Base-by-base conservation (phyloP, 2,797 vertebrate species). In the Iguana delicatissima region DNA sequence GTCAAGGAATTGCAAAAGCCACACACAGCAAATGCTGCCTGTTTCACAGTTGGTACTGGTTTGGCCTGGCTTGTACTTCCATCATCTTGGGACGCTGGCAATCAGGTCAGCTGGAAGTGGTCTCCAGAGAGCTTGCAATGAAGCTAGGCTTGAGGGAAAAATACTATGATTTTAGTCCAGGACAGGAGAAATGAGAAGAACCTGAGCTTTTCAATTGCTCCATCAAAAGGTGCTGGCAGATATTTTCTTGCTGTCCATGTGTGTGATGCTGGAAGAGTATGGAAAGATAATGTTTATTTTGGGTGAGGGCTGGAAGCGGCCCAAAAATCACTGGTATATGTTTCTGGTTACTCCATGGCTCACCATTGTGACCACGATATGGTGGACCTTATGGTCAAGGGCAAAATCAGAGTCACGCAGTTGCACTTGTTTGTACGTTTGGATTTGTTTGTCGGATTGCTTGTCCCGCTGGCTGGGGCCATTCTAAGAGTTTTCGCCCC, bases 251-350 rank as follows among this genome's bases (percentile, higher is more conserved):
- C 4, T 12, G 38, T 42, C 67, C 18, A 8, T 16, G 57, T 9
- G 26, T 0, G 2, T 6, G 1, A 6, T 4, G 0, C 32, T 1
- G 10, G 55, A 67, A 42, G 73, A 16, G 13, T 55, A 5, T 0
- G 6, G 4, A 38, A 79, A 73, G 59, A 73, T 5, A 79, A 52
- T 32, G 7, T 24, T 74, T 35, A 55, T 81, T 18, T 57, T 6
- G 80, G 73, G 38, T 13, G 14, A 62, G 18, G 3, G 59, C 18
- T 62, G 59, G 59, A 18, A 62, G 6, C 3, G 0, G 38, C 14
- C 1, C 29, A 9, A n/a, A 7, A 50, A 52, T 12, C 32, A 59
- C 12, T 0, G 12, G 69, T 59, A 18, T 26, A 9, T n/a, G 0
- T 62, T 16, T 12, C 50, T 32, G n/a, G 32, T 57, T 55, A 6